Evolutionary conservation across 92 coral and sea anemone species (phyloP), one percentile per base, ranked within the genome.

Genomic region (Palythoa grandis): DNA sequence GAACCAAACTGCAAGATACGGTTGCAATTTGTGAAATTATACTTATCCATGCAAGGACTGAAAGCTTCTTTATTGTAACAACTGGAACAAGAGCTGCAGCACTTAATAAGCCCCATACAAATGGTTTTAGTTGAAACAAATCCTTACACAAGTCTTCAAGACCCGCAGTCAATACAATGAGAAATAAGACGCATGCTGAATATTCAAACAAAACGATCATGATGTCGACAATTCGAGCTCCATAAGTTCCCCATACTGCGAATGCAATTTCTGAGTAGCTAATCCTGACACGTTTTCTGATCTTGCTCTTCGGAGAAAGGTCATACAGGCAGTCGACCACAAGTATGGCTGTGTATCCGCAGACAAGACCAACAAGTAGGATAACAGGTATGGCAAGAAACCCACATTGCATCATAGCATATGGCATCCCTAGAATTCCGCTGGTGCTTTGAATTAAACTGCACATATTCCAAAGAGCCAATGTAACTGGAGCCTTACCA

Each of bases 261-360:
- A 92, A 95, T 35, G 92, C 95, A 78, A 94, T 87, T 76, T 94
- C 98, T 54, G 98, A 95, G 87, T 91, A 94, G 84, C 93, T 92
- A 76, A 72, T 48, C 56, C 98, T 82, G 17, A 94, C 93, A 71
- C 93, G 93, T 77, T 92, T 94, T 60, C 98, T 95, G 68, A 87
- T 74, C 76, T 91, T 89, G 80, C 94, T 90, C 83, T 87, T 92
- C 76, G 98, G 93, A 40, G 92, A 94, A 69, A 89, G 53, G 73
- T 94, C 93, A 89, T 94, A 94, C 13, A 94, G 91, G 52, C 95
- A 94, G 67, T 92, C 95, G 60, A 92, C 86, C 66, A 94, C 47
- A 11, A 88, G 83, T 13, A 92, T 19, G 4, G 92, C 90, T 4
- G 98, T 88, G 70, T 83, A 86, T 53, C 72, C 90, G n/a, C 90